These are phyloP conservation scores for Eugnorisma glareosa DNA, from an alignment of 2,888 invertebrate genomes.

Conservation along the genomic window DNA sequence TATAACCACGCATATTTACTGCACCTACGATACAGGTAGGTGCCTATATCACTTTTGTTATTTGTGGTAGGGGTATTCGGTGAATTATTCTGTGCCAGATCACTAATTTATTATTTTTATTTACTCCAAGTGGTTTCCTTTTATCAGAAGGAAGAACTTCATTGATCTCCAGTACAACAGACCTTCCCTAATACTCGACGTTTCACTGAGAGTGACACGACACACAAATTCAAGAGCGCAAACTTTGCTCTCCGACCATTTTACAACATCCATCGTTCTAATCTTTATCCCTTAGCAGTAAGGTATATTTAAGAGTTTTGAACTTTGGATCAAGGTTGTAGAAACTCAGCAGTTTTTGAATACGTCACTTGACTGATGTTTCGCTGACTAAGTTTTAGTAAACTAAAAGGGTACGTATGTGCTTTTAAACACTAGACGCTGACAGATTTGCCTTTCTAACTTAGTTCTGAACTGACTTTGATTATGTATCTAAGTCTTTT, in stretches of 20 bases:
- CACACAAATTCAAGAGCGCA: slow-evolving; percentile 76
- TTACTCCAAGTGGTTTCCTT: not conserved
- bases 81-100: not conserved
- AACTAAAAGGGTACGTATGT: slow-evolving; percentile 23
- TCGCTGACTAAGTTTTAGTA: slow-evolving; percentile 61
- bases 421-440: slow-evolving; percentile 28
- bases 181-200: slow-evolving; percentile 69
- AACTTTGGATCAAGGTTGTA: slow-evolving; percentile 45
- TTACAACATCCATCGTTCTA: slow-evolving; percentile 24
- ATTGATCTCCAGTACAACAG: slow-evolving; percentile 45
- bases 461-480: not conserved
- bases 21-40: not conserved
- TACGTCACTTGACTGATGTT: slow-evolving; percentile 67
- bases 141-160: slow-evolving; percentile 1
- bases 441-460: slow-evolving; percentile 1
- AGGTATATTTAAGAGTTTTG: slow-evolving; percentile 45
- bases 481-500: not conserved
- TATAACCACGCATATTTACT: not conserved
- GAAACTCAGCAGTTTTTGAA: slow-evolving; percentile 76
- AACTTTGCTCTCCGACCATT: slow-evolving; percentile 68
- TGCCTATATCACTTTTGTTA: not conserved
- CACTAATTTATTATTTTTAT: not conserved
- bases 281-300: slow-evolving; percentile 53
- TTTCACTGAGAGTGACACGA: slow-evolving; percentile 71
- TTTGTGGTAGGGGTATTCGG: not conserved